Conservation (phyloP, 2,113 vertebrate species). For the Bubo bubo region DNA sequence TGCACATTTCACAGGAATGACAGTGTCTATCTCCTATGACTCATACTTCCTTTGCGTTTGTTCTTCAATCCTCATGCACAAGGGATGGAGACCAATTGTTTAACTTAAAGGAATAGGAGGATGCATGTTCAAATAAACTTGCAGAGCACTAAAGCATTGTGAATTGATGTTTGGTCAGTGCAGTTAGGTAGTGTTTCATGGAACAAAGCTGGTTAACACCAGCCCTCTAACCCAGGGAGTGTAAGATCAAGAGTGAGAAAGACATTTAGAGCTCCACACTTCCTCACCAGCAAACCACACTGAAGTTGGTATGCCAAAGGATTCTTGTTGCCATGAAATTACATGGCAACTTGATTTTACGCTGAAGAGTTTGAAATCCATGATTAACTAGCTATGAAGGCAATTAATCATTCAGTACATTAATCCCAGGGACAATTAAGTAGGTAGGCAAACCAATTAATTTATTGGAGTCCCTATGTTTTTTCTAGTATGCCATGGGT, state of each 20-base stretch:
- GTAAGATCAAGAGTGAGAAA: neutral
- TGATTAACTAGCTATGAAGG: neutral
- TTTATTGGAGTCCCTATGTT: neutral
- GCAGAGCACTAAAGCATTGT: neutral
- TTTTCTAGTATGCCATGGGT: neutral
- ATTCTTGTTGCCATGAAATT: neutral
- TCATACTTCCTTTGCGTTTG: neutral
- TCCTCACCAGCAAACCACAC: neutral
- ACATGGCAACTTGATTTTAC: neutral
- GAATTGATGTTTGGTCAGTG: neutral
- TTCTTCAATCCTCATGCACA: neutral
- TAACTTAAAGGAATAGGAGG: neutral
- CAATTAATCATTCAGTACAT: slow-evolving; percentile 25
- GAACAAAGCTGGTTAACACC: neutral
- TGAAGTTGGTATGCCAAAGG: neutral
- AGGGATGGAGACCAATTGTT: neutral
- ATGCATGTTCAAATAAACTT: neutral
- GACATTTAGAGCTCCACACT: neutral
- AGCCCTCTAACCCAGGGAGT: neutral
- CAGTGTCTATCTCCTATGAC: neutral
- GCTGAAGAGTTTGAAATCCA: neutral
- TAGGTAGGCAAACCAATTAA: slow-evolving; percentile 4
- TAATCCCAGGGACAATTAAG: slow-evolving; percentile 14
- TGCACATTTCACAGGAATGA: neutral
- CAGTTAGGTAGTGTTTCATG: neutral